Base-by-base conservation (phyloP, 1,140 invertebrate species). In the silkworm (Bombyx mori) region DNA sequence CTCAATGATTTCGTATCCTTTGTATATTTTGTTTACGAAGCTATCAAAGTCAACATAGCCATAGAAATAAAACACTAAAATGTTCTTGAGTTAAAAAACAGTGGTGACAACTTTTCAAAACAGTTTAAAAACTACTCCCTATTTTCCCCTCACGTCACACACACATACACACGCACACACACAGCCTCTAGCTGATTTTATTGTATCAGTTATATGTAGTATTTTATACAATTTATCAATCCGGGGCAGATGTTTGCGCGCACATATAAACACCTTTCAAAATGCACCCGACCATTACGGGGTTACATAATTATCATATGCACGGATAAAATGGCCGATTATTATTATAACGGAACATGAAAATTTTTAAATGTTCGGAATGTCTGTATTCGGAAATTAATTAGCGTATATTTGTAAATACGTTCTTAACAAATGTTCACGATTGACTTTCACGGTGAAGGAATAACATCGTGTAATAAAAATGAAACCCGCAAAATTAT, bases 191-290 rank as follows among this genome's bases (percentile, higher is more conserved):
- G 61, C 50, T 26, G 12, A 8, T 62, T 60, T 66, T 69, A 65
- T 75, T 70, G 61, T 71, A 65, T 68, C 62, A 57, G 63, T 59
- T 63, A 67, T 61, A 75, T 77, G 26, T 35, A 35, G 26, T 35
- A 83, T 84, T 86, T 85, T 84, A 85, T 79, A 79, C 77, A 77
- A 75, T 85, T 80, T 81, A 83, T 82, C 79, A 85, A 82, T 82
- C 71, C 69, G 66, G 68, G 73, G 71, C 83, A 86, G 83, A 86
- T 86, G 83, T 74, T 68, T 66, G 61, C 63, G 53, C 63, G 62
- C 67, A 64, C 75, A 77, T 66, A 82, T 82, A 83, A 79, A 82
- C 77, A 79, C 75, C 79, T 81, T 85, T 85, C 66, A 69, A 75
- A 83, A 77, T 71, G 68, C 75, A 72, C 67, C 72, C 75, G 61